These are phyloP conservation scores for Leptinotarsa texana DNA, from an alignment of 1,140 invertebrate species.

Conservation along the genomic window DNA sequence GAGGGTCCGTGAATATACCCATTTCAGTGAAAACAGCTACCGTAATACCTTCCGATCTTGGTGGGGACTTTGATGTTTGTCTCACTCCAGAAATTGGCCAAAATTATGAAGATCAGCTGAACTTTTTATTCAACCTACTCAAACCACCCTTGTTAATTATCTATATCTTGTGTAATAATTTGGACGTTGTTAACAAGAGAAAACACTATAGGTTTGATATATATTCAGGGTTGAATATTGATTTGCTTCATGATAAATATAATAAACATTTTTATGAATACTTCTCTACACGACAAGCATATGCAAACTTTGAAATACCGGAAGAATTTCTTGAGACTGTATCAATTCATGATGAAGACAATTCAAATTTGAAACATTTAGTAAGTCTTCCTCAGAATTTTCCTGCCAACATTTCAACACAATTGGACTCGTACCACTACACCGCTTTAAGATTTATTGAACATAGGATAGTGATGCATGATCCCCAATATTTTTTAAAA, in stretches of 20 bases:
- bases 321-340: slow-evolving; percentile 36
- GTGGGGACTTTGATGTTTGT: slow-evolving; percentile 31
- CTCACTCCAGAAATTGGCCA: slow-evolving; percentile 33
- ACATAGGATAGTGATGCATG: slow-evolving; percentile 56
- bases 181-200: slow-evolving; percentile 58
- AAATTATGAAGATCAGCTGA: slow-evolving; percentile 48
- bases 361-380: slow-evolving; percentile 36
- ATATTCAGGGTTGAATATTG: slow-evolving; percentile 43
- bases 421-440: slow-evolving; percentile 58
- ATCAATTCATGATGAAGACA: slow-evolving; percentile 24
- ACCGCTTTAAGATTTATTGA: slow-evolving; percentile 56
- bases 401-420: slow-evolving; percentile 51
- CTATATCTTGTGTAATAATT: slow-evolving; percentile 59
- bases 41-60: slow-evolving; percentile 22
- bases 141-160: slow-evolving; percentile 59
- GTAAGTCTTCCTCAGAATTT: slow-evolving; percentile 56
- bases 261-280: slow-evolving; percentile 31
- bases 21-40: not conserved
- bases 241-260: slow-evolving; percentile 36
- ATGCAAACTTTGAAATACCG: slow-evolving; percentile 28
- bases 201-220: slow-evolving; percentile 57
- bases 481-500: slow-evolving; percentile 60
- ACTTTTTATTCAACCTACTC: slow-evolving; percentile 47
- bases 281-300: slow-evolving; percentile 11
- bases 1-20: not conserved